Base-by-base conservation (phyloP, 2,888 invertebrate genomes). In the Blera fallax region DNA sequence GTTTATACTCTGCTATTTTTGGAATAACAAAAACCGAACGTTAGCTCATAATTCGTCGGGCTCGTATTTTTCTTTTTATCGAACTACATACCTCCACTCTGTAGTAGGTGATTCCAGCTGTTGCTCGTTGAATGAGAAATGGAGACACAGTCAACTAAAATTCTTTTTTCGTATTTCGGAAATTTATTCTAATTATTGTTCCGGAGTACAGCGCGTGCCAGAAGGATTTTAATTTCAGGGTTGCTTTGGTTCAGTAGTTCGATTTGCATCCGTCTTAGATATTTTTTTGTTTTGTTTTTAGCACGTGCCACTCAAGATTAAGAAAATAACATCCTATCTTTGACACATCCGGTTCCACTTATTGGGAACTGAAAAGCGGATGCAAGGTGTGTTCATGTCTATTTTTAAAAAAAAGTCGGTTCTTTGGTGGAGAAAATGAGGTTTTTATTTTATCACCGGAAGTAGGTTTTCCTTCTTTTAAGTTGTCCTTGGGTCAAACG, bases 261-360 rank as follows among this genome's bases (percentile, higher is more conserved):
- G 81, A 72, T 64, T 77, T 81, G 62, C 70, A 85, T 70, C 80
- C 64, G 58, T 37, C 60, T 65, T 43, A 14, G 6, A 48, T 70
- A 40, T 58, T 69, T 60, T 40, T 69, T 72, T 32, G 40, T 70
- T 48, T 58, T 69, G 52, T 40, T 69, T 72, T 32, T 52, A 85
- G 60, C 81, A 80, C 84, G 81, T 81, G 81, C 81, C 81, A 80
- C 50, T 72, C 69, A 43, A 65, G 54, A 73, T 80, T 50, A 21
- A 37, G 45, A 69, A 73, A 73, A 77, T 45, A 72, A 77, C 67
- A 82, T 79, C 76, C 8, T 43, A 67, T 87, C 69, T 78, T 62
- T 78, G 73, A 73, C 82, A 78, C 77, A 87, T 87, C 87, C 87
- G 87, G 87, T 87, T 82, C 87, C 65, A 73, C 78, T 87, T 85